These are phyloP conservation scores for Ceyx cyanopectus DNA, from an alignment of 2,113 vertebrate species.

Conservation along the genomic window DNA sequence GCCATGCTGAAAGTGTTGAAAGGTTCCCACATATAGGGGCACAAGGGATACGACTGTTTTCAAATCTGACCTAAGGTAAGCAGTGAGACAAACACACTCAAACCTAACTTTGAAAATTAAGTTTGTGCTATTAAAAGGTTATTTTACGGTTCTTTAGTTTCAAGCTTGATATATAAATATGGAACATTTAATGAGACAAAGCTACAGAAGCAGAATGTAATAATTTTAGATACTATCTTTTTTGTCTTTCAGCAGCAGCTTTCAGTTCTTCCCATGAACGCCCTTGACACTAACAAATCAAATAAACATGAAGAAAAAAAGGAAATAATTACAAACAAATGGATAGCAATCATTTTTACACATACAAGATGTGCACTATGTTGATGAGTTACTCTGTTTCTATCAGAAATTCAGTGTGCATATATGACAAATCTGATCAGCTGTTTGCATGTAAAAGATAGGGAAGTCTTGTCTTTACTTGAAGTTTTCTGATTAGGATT, in stretches of 20 bases:
- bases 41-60: not conserved
- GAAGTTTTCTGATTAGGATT: constrained; percentile 70
- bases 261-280: not conserved
- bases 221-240: constrained; percentile 36
- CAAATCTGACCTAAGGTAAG: not conserved
- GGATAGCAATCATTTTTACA: not conserved
- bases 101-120: not conserved
- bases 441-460: constrained; percentile 38
- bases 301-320: constrained; percentile 7
- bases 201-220: constrained; percentile 13
- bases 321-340: not conserved
- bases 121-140: not conserved
- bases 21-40: not conserved
- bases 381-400: not conserved
- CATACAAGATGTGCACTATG: not conserved
- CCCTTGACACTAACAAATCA: constrained; percentile 17
- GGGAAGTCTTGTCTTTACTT: constrained; percentile 34
- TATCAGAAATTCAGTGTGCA: not conserved
- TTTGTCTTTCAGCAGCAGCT: not conserved
- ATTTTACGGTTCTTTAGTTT: not conserved
- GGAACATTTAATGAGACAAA: not conserved
- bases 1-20: not conserved
- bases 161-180: not conserved
- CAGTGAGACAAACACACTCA: not conserved
- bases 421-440: constrained; percentile 13